phyloP scores from a whole-genome alignment of 2,888 invertebrate species.

The Prenolepis imparis region DNA sequence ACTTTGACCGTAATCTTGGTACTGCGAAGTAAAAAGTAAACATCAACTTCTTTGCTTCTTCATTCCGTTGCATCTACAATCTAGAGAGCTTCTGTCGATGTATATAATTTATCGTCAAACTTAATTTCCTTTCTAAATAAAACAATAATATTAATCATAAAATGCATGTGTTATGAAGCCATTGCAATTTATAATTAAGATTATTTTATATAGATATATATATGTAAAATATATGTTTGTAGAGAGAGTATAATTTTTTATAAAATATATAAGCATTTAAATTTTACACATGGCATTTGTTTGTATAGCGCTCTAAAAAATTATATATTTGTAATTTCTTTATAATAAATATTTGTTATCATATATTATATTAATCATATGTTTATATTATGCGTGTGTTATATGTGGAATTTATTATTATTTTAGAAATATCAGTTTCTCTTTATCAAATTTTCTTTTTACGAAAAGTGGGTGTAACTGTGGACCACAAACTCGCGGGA shows the following conservation, averaged over 20 bases:
- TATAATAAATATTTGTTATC: neutral
- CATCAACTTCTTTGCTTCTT: constrained; percentile 51
- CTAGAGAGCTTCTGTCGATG: constrained; percentile 26
- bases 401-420: neutral
- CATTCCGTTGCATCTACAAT: constrained; percentile 53
- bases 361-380: neutral
- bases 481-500: neutral
- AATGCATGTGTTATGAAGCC: neutral
- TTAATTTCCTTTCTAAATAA: constrained; percentile 28
- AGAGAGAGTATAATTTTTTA: neutral
- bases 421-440: neutral
- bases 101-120: constrained; percentile 46
- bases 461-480: neutral
- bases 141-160: constrained; percentile 22
- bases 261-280: neutral
- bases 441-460: constrained; percentile 6
- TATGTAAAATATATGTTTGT: neutral
- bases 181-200: neutral
- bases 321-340: neutral
- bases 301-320: neutral
- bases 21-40: constrained; percentile 48
- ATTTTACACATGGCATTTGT: neutral
- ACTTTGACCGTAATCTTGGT: constrained; percentile 53
- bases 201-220: neutral
- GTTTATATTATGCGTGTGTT: neutral